phyloP scores from a whole-genome alignment of 2,888 invertebrate species.

The Aporophyla lueneburgensis region DNA sequence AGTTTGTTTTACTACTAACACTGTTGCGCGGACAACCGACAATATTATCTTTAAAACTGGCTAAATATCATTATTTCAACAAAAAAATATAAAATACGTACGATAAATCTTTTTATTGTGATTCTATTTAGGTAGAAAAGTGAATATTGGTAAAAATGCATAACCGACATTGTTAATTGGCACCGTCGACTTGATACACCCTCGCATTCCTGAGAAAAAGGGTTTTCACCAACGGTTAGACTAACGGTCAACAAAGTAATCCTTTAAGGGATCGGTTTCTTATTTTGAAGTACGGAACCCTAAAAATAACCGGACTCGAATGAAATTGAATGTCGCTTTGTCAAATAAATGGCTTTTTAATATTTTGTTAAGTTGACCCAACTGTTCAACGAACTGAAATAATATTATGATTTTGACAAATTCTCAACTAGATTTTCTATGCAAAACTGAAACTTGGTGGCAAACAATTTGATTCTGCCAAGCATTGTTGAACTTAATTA shows the following conservation, averaged over 20 bases:
- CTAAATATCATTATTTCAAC: too few species aligned
- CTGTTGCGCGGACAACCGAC: too few species aligned
- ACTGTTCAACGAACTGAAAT: neutral
- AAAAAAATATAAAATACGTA: too few species aligned
- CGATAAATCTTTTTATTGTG: too few species aligned
- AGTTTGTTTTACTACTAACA: too few species aligned
- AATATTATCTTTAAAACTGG: too few species aligned
- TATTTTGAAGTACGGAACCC: neutral
- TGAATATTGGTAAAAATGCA: too few species aligned
- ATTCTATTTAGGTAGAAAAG: too few species aligned
- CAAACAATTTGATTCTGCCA: neutral
- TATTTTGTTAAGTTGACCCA: constrained; percentile 2
- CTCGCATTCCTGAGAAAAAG: neutral
- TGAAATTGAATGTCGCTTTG: constrained; percentile 21
- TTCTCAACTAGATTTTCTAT: neutral
- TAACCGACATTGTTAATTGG: too few species aligned
- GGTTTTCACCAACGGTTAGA: neutral
- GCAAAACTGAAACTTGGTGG: neutral
- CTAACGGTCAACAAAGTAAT: neutral
- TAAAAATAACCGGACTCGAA: constrained; percentile 6
- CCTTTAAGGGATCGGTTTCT: neutral
- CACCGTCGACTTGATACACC: too few species aligned
- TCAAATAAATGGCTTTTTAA: constrained; percentile 19
- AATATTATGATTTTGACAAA: neutral
- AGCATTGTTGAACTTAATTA: neutral